Conservation (phyloP, 2,888 invertebrate genomes). For the Yponomeuta malinellus region DNA sequence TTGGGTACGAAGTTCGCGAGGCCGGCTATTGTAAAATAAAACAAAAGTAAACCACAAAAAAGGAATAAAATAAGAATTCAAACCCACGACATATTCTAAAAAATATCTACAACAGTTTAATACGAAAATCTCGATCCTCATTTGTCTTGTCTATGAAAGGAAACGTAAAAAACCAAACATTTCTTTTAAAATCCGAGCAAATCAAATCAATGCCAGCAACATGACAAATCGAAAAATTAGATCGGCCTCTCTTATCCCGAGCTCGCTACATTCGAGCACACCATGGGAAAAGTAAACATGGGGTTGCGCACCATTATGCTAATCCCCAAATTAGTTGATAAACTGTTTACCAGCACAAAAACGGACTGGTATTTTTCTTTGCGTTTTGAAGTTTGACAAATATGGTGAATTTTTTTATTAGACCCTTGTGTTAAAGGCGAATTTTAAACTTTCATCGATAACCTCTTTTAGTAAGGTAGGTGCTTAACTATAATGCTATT, state of each 20-base stretch:
- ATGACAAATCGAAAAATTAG: slow-evolving; percentile 61
- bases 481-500: too few relatives aligned
- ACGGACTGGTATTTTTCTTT: slow-evolving; percentile 15
- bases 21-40: too few relatives aligned
- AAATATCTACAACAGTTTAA: too few relatives aligned
- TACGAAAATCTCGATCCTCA: too few relatives aligned
- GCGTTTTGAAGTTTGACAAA: neutral
- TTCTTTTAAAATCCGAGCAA: slow-evolving; percentile 36
- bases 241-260: slow-evolving; percentile 43
- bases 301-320: slow-evolving; percentile 42
- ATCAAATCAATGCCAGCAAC: slow-evolving; percentile 42
- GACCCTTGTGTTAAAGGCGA: neutral
- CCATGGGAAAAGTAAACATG: slow-evolving; percentile 72
- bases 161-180: neutral
- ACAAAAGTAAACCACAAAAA: too few relatives aligned
- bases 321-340: slow-evolving; percentile 62
- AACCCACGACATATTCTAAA: too few relatives aligned
- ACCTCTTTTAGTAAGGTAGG: neutral
- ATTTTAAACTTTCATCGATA: neutral
- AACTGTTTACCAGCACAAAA: slow-evolving; percentile 34
- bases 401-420: neutral
- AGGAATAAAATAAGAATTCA: too few relatives aligned
- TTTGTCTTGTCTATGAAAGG: neutral
- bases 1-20: too few relatives aligned
- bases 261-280: slow-evolving; percentile 24